phyloP scores from a whole-genome alignment of 2,113 vertebrate genomes.

The Dasyprocta punctata region DNA sequence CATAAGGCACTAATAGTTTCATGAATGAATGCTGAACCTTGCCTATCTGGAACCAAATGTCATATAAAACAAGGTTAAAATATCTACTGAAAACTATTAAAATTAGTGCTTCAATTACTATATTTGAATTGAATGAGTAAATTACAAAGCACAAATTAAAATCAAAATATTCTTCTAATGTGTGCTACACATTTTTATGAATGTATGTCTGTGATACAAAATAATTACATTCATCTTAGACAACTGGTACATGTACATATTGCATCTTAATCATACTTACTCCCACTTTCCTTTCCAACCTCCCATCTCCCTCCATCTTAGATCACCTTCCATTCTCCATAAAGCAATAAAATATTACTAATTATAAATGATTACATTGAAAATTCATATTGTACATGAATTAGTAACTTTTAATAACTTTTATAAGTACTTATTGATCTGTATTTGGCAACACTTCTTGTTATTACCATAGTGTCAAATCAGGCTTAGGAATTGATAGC shows the following conservation, averaged over 20 bases:
- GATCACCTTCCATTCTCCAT: not conserved
- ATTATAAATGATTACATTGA: not conserved
- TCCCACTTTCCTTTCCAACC: not conserved
- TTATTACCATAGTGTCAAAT: not conserved
- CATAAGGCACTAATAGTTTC: not conserved
- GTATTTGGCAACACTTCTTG: constrained; percentile 27
- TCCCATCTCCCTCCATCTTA: not conserved
- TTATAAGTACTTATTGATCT: not conserved
- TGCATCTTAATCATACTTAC: not conserved
- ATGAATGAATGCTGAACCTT: not conserved
- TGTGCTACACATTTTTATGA: not conserved
- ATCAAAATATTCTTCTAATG: not conserved
- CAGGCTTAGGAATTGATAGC: not conserved
- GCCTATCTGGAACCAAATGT: not conserved
- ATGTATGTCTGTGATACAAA: not conserved
- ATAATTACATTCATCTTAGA: not conserved
- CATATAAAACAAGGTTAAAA: not conserved
- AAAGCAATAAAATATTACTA: not conserved
- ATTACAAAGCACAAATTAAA: not conserved
- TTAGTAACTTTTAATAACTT: not conserved
- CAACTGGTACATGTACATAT: not conserved
- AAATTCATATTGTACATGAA: not conserved
- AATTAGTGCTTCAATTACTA: not conserved
- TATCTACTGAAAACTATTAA: not conserved
- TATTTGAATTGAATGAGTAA: not conserved